Evolutionary conservation across 2,797 vertebrate species (phyloP).

Genomic region (Xenops minutus): DNA sequence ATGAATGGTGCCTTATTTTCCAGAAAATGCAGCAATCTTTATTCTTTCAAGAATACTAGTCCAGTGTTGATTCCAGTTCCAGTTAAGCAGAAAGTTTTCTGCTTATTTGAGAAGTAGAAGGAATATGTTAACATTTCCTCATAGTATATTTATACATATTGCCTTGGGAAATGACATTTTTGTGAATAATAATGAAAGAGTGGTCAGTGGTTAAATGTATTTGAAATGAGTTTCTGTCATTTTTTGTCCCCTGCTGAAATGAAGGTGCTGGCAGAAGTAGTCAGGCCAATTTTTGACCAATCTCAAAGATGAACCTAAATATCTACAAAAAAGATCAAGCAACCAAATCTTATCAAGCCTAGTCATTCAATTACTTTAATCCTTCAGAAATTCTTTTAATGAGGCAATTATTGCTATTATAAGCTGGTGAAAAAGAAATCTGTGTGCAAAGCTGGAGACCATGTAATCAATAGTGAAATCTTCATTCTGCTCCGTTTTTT

Average conservation of each 20-base stretch:
- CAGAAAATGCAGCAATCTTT: not conserved
- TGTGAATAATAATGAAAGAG: not conserved
- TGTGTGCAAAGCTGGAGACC: not conserved
- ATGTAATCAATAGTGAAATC: slow-evolving; percentile 19
- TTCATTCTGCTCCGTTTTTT: not conserved
- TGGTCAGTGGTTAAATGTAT: not conserved
- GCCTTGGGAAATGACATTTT: not conserved
- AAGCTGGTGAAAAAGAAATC: not conserved
- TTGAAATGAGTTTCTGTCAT: not conserved
- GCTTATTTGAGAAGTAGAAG: not conserved
- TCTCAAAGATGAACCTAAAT: not conserved
- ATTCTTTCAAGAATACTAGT: not conserved
- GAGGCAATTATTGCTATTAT: slow-evolving; percentile 12
- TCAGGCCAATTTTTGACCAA: not conserved
- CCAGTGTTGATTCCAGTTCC: not conserved
- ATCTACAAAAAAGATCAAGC: not conserved
- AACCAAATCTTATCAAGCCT: not conserved
- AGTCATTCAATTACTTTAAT: not conserved
- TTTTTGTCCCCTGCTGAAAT: not conserved
- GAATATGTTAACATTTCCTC: not conserved
- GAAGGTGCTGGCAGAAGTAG: not conserved
- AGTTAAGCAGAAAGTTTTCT: not conserved
- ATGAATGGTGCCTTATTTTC: not conserved
- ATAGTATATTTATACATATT: not conserved
- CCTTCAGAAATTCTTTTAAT: not conserved